These are phyloP conservation scores for Apeltes quadracus DNA, from an alignment of 2,113 vertebrate genomes.

Conservation along the genomic window DNA sequence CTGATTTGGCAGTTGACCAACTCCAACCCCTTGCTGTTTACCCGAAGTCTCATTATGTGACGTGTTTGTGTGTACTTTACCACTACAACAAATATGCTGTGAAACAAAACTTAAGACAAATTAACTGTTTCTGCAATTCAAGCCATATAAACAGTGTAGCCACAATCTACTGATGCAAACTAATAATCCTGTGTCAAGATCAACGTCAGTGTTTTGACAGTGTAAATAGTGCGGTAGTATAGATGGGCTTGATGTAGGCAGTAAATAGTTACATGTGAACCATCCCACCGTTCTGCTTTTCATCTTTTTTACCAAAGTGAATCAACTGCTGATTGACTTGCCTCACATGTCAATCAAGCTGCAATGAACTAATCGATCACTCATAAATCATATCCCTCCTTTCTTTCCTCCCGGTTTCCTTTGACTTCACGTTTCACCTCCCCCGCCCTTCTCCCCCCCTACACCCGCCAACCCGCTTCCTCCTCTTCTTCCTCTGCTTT, in stretches of 20 bases:
- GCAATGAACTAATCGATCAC: conserved; percentile 51
- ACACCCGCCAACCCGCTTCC: conserved; percentile 19
- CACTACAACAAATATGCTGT: conserved; percentile 51
- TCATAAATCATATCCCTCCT: conserved; percentile 71
- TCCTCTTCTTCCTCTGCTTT: conserved; percentile 74
- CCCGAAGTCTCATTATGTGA: conserved; percentile 51
- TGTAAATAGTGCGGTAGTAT: conserved; percentile 26
- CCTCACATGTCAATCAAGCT: conserved; percentile 48
- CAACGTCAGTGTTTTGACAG: conserved; percentile 17
- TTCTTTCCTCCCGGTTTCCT: conserved; percentile 37
- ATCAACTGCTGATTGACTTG: conserved; percentile 47
- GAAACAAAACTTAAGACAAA: conserved; percentile 42
- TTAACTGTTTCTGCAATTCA: conserved; percentile 50
- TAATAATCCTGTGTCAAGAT: conserved; percentile 38
- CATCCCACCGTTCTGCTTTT: conserved; percentile 28
- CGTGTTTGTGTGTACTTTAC: conserved; percentile 25
- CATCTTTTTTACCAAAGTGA: conserved; percentile 38
- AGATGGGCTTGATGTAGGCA: conserved; percentile 12
- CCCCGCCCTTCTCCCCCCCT: conserved; percentile 64
- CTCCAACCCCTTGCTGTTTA: conserved; percentile 47
- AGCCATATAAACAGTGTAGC: conserved; percentile 68
- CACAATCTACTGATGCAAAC: conserved; percentile 45
- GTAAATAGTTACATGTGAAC: background rate
- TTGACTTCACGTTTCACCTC: conserved; percentile 42
- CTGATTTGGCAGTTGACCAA: conserved; percentile 16